Percentiles rank a stretch among this genome's conserved stretches.
Conservation (phyloP, 2,797 vertebrate genomes). For the Australoheros facetus region DNA sequence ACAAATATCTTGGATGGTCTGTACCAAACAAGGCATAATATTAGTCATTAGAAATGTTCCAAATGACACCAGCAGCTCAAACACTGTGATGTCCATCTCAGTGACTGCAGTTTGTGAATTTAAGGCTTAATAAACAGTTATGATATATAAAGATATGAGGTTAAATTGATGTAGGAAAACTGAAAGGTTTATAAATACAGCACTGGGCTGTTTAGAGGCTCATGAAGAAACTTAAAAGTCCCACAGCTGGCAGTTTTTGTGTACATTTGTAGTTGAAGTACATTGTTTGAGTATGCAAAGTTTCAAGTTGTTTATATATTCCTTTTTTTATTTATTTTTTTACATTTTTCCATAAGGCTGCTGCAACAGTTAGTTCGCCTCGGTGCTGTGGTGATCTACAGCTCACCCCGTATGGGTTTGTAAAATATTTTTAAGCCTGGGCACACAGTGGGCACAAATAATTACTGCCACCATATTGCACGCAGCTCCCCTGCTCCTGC, state of each 20-base stretch:
- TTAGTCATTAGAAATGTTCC: no score
- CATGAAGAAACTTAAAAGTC: neutral
- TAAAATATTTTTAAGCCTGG: constrained; percentile 48
- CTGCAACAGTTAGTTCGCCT: constrained; percentile 71
- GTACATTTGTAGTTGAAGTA: neutral
- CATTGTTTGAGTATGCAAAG: neutral
- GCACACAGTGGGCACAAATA: constrained; percentile 75
- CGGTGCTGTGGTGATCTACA: constrained; percentile 22
- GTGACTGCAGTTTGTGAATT: no score
- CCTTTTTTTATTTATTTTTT: neutral
- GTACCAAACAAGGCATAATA: no score
- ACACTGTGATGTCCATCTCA: no score
- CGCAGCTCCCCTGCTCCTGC: constrained; percentile 65
- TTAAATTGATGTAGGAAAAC: neutral
- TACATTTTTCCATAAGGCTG: neutral
- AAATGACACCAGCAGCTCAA: no score
- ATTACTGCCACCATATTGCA: constrained; percentile 78
- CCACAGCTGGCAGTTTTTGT: neutral
- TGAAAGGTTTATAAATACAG: neutral
- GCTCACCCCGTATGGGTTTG: constrained; percentile 52
- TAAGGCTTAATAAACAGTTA: no score
- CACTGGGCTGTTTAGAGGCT: neutral
- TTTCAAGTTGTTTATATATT: neutral
- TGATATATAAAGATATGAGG: neutral
- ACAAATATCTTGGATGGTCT: no score